Base-by-base conservation (phyloP, 2,888 invertebrate genomes). In the Lapara coniferarum region DNA sequence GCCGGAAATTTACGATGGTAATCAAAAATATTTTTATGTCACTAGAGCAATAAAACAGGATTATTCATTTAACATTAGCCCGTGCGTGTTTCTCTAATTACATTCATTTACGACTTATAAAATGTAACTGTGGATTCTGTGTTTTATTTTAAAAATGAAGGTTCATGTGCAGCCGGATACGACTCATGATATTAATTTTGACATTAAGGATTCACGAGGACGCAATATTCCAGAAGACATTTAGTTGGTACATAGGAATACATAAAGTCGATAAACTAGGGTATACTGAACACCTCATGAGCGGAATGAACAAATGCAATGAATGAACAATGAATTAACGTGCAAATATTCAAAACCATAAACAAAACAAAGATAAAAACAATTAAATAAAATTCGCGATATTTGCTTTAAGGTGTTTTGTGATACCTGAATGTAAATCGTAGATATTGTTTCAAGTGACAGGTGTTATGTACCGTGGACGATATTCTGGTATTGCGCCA, bases 171-270 rank as follows among this genome's bases (percentile, higher is more conserved):
- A 67, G 66, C 71, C 73, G 66, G 69, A 69, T 72, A 71, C 59
- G 67, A 67, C 72, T 71, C 67, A 67, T 71, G 72, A 70, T 77
- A 57, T 70, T 67, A 72, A 72, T 75, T 70, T 74, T 78, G 89
- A 89, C 91, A 92, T 92, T 92, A 84, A 92, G 91, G 91, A 92
- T 92, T 92, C 92, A 92, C 91, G 90, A 89, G 81, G 91, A 89
- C 91, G 92, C 91, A 92, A 92, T 90, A 85, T 74, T 76, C 82
- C 83, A 81, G 79, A 81, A 72, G 37, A 72, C 58, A 25, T 46
- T 19, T 19, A 2, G 59, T 8, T 53, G 30, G 52, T 30, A 19
- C 16, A 7, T 12, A 49, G 14, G 12, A 59, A 44, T 37, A n/a
- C 30, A 57, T 30, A 51, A 16, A 49, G 13, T 2, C 1, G 10